Evolutionary conservation across 2,888 invertebrate genomes (phyloP), one percentile per base, ranked within the genome.

Genomic region (Hermodice carunculata): DNA sequence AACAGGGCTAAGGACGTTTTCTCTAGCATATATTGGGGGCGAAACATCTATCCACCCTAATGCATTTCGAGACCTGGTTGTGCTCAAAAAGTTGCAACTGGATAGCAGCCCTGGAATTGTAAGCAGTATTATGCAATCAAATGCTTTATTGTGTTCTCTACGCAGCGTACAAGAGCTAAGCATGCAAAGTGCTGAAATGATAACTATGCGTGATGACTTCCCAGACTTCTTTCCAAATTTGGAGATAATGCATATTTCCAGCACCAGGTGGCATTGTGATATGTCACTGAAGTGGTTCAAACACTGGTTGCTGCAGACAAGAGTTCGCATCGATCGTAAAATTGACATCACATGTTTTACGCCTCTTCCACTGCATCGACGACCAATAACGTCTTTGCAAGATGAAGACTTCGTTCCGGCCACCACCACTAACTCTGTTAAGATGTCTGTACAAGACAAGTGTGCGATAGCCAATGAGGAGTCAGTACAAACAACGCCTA

Each of bases 181-280:
- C 58, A 64, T 71, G 62, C 56, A 61, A 26, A 67, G 70, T 31
- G 61, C 69, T 3, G 73, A 71, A 37, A 42, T 74, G 28, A 64
- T 64, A 3, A 44, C 40, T 3, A 37, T 74, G 8, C 32, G 59
- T 11, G 28, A 43, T 3, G 61, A 64, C 40, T 64, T 67, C 31
- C 48, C 60, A 1, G 19, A 28, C 3, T 51, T 42, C 26, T 64
- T 73, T 42, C 64, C 67, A 5, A 34, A 61, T n/a, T 61, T 73
- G 26, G 43, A 40, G n/a, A 46, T 46, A 44, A 31, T 73, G 14
- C 67, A 66, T 11, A 24, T 73, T 6, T 57, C 71, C 5, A 66
- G 66, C 53, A 49, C 56, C n/a, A 34, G 62, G 24, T 74, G 74
- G 74, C 71, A 70, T 51, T 74, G 74, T 32, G 74, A 74, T 61